Evolutionary conservation across 2,888 invertebrate species (phyloP).

Genomic region (Perizoma flavofasciatum): DNA sequence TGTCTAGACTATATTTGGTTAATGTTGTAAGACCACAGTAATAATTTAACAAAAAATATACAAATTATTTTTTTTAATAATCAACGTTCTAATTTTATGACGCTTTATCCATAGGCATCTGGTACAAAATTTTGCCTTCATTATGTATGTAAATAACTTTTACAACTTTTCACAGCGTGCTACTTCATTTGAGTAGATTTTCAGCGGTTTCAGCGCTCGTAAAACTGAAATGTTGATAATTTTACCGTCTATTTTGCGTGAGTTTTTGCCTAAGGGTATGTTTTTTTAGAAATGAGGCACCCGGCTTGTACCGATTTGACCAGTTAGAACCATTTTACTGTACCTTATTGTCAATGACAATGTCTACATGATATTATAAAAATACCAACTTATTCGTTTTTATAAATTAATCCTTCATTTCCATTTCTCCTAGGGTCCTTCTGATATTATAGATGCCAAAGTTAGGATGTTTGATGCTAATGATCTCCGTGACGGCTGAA

Average conservation of each 20-base stretch:
- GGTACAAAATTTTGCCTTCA: constrained; percentile 34
- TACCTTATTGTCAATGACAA: too few species aligned
- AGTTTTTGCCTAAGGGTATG: constrained; percentile 13
- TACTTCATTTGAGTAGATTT: constrained; percentile 22
- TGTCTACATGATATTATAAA: too few species aligned
- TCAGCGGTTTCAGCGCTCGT: constrained; percentile 24
- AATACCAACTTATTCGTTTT: too few species aligned
- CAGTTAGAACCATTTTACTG: too few species aligned
- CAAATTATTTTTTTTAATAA: constrained; percentile 22
- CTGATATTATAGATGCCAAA: too few species aligned
- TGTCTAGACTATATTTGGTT: too few species aligned
- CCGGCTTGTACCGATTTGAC: neutral
- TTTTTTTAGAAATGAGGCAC: neutral
- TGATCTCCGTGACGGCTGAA: too few species aligned
- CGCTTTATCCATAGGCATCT: constrained; percentile 22
- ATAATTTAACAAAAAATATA: constrained; percentile 4
- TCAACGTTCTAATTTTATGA: constrained; percentile 21
- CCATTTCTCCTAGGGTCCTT: too few species aligned
- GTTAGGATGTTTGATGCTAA: too few species aligned
- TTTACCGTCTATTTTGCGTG: constrained; percentile 15
- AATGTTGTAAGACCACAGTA: too few species aligned
- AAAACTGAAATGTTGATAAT: constrained; percentile 28
- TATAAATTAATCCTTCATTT: too few species aligned
- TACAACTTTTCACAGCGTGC: constrained; percentile 28
- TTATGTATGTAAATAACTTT: constrained; percentile 42